phyloP scores from a whole-genome alignment of 2,113 vertebrate species.

The Helogale parvula region DNA sequence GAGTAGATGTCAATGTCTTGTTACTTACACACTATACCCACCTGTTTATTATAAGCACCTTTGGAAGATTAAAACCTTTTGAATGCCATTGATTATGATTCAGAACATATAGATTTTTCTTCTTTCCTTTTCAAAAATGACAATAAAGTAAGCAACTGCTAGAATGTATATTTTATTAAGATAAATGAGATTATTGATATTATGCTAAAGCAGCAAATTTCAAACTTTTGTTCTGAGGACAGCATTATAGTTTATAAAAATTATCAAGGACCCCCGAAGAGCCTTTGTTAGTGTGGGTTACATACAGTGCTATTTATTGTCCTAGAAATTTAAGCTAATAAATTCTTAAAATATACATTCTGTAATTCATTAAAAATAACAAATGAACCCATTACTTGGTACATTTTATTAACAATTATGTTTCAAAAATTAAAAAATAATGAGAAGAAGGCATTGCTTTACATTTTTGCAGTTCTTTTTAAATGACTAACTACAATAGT shows the following conservation, averaged over 20 bases:
- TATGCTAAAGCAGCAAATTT: background rate
- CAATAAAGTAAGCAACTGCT: slow-evolving; percentile 36
- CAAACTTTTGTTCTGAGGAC: background rate
- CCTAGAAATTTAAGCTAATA: background rate
- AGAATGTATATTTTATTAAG: slow-evolving; percentile 55
- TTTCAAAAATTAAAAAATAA: background rate
- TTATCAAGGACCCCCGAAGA: background rate
- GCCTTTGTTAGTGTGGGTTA: background rate
- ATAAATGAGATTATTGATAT: slow-evolving; percentile 1
- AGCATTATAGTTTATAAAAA: background rate
- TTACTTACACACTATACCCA: slow-evolving; percentile 16
- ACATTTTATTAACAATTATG: background rate
- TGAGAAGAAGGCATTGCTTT: background rate
- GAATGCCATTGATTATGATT: slow-evolving; percentile 52
- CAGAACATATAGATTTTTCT: slow-evolving; percentile 43
- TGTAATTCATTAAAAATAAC: background rate
- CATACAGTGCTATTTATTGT: background rate
- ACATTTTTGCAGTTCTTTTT: background rate
- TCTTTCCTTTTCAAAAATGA: slow-evolving; percentile 61
- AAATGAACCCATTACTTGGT: background rate
- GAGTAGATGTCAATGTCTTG: slow-evolving; percentile 44
- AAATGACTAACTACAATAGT: background rate
- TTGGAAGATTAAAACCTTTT: slow-evolving; percentile 46
- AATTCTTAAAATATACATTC: background rate
- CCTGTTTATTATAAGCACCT: background rate